These are phyloP conservation scores for Hipparchia sbordonii DNA, from an alignment of 2,888 invertebrate species.

Conservation along the genomic window DNA sequence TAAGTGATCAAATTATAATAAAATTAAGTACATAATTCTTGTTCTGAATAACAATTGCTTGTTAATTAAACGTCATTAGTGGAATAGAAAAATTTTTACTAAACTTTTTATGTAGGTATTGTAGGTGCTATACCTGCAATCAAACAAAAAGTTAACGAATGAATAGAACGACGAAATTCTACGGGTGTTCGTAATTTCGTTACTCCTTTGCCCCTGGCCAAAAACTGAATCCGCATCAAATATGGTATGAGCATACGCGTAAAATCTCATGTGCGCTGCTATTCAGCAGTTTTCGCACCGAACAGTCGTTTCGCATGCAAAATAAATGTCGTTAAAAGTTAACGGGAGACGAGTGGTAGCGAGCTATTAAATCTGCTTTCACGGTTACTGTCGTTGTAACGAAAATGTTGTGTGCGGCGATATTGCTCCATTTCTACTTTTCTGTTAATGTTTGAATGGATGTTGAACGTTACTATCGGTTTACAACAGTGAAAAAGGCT, in stretches of 20 bases:
- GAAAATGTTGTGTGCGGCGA: not conserved
- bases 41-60: no score
- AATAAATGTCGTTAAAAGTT: slow-evolving; percentile 41
- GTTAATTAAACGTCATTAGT: no score
- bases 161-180: no score
- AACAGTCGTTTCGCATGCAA: slow-evolving; percentile 34
- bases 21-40: no score
- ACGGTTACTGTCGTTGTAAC: not conserved
- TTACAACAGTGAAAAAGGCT: not conserved
- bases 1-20: no score
- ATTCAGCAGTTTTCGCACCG: slow-evolving; percentile 25
- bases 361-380: slow-evolving; percentile 19
- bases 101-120: no score
- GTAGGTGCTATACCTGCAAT: no score
- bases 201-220: no score
- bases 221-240: not conserved
- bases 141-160: no score
- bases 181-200: no score
- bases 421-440: not conserved
- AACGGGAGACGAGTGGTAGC: slow-evolving; percentile 26
- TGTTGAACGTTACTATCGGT: not conserved
- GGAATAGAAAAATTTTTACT: no score
- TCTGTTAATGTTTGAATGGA: not conserved
- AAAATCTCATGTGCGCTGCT: not conserved
- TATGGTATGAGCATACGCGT: slow-evolving; percentile 1